Evolutionary conservation across 2,113 vertebrate species (phyloP), one percentile per base, ranked within the genome.

Genomic region (Eptesicus fuscus): DNA sequence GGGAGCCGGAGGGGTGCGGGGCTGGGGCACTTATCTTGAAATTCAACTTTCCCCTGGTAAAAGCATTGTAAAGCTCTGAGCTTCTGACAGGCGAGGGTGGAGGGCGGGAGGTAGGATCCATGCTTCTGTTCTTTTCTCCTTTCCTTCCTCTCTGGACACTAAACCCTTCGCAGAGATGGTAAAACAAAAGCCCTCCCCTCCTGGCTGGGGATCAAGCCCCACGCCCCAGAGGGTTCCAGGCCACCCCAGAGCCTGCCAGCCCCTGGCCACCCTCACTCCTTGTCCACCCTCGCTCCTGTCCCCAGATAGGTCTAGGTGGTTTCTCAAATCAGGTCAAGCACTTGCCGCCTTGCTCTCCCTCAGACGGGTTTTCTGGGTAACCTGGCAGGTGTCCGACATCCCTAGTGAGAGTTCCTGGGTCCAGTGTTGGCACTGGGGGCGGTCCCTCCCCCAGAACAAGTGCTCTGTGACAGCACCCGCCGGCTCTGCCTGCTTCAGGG

Each of bases 201-300:
- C 12, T 3, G 5, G 17, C 25, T 7, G 17, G 7, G 17, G 11
- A 56, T 22, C 44, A 8, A 14, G 37, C 5, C 30, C 9, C 13
- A 1, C 30, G n/a, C n/a, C 56, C 53, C 17, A 13, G n/a, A 25
- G 35, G n/a, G 32, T 6, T 32, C 71, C 42, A 71, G 37, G 30
- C 40, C 28, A 32, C 23, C 42, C 56, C 32, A 37, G 9, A 56
- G 42, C 53, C 14, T 7, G 13, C 16, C 69, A 56, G 25, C 42
- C 40, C 25, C 47, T 28, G 16, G 65, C 44, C 10, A 7, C 25
- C n/a, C n/a, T n/a, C n/a, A n/a, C n/a, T n/a, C n/a, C n/a, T n/a
- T n/a, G n/a, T n/a, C n/a, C n/a, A n/a, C n/a, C 59, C 5, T 2
- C 0, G 0, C 37, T 65, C 22, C 0, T 16, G 3, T n/a, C 83